These are phyloP conservation scores for Campylomormyrus tamandua DNA, from an alignment of 2,113 vertebrate genomes.

Conservation along the genomic window DNA sequence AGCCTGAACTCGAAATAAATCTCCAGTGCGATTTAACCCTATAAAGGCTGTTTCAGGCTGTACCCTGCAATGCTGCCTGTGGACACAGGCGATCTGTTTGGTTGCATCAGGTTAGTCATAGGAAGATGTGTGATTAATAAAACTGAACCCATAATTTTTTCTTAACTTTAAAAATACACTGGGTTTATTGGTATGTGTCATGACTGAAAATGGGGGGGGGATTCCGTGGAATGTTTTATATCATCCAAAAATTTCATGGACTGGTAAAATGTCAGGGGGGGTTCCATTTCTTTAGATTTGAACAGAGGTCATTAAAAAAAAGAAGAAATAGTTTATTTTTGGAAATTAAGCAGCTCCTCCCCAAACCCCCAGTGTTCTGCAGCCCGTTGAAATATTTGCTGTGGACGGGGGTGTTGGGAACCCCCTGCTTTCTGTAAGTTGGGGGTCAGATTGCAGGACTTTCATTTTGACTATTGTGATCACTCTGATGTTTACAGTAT, in stretches of 20 bases:
- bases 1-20: constrained; percentile 54
- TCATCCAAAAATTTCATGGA: background rate
- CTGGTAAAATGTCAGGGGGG: background rate
- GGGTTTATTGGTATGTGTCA: background rate
- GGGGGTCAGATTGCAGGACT: background rate
- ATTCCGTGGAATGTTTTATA: background rate
- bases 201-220: background rate
- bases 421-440: background rate
- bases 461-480: background rate
- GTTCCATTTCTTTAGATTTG: background rate
- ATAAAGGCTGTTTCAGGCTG: constrained; percentile 29
- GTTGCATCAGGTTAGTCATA: background rate
- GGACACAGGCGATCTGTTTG: background rate
- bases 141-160: background rate
- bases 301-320: background rate
- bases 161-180: too few species aligned
- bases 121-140: background rate
- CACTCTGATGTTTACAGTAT: background rate
- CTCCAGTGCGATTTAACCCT: constrained; percentile 53
- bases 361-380: background rate
- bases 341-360: background rate
- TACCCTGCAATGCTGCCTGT: constrained; percentile 31
- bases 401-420: background rate
- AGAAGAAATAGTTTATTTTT: background rate
- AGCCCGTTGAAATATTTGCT: background rate